Base-by-base conservation (phyloP, 2,113 vertebrate species). In the Chionodraco myersi region DNA sequence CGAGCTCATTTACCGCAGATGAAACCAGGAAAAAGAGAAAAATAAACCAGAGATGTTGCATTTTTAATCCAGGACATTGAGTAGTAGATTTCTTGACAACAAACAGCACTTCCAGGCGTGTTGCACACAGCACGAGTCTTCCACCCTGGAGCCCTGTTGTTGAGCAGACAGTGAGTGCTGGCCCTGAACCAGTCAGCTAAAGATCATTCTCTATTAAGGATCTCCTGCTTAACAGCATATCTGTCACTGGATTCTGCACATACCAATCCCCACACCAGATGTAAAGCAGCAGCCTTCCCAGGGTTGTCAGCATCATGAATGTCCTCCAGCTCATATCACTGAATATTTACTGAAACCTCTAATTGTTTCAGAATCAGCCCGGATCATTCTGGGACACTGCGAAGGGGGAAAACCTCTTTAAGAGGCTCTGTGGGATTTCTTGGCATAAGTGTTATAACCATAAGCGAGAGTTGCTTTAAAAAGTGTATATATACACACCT, bases 101-200 rank as follows among this genome's bases (percentile, higher is more conserved):
- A 93, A 91, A 91, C 90, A 91, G 84, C 90, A 92, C 93, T 94
- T 90, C 89, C 86, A 76, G 80, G 68, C 75, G 53, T 91, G 86
- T 90, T 88, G 80, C 75, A 86, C 81, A 85, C 76, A 77, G 15
- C 77, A 47, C 87, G 45, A 80, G 75, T 68, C 62, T 78, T 79
- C 73, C 72, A 82, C 83, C 86, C 84, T 26, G 75, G 79, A 93
- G 87, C 73, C 77, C 58, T 86, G 88, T 72, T 80, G 79, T 78
- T 84, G 79, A 89, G 72, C 76, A 85, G 58, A 84, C 71, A 77
- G 69, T 67, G 82, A 86, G 81, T 62, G 60, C 75, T 87, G 83
- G 82, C 83, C 87, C 67, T 85, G 77, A 87, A 86, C 73, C 82
- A 87, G 82, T 82, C 88, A 82, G 58, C 60, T 76, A 76, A 78